Evolutionary conservation across 2,797 vertebrate species (phyloP), one percentile per base, ranked within the genome.

Genomic region (Cirrhinus mrigala): DNA sequence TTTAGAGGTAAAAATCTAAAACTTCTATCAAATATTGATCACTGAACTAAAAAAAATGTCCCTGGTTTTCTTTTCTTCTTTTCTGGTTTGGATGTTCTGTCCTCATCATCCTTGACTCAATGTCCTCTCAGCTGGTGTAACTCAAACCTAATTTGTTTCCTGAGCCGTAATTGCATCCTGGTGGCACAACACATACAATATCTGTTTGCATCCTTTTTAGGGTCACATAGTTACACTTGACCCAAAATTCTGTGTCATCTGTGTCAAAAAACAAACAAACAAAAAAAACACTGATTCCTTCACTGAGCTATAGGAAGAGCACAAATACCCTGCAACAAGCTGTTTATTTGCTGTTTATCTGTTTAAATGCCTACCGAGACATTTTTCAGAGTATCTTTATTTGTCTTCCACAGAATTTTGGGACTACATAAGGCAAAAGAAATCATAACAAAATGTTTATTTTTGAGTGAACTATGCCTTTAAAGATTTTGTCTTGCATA

Each of bases 161-260:
- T 60, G 18, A 79, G 64, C 69, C 58, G 75, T 75, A 83, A 87
- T 68, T 83, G 85, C 81, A 87, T 87, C 81, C 75, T 68, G 62
- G 20, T 52, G 29, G 48, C 69, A 82, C 66, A 54, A 79, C 60
- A 46, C 44, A 62, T 12, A 62, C 46, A 66, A 52, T 82, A 40
- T 66, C 58, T 66, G 70, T 74, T 66, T 24, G 76, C 71, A 52
- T 64, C 22, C 58, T 50, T 68, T 64, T 33, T 27, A 62, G 75
- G 68, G 52, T 24, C 33, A 56, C 8, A 1, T 10, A 14, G 37
- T 85, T 60, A 60, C 75, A 22, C 44, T 20, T 82, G 64, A 77
- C 40, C 44, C 16, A 58, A 44, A 54, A 83, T 56, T 12, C 46
- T 52, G 54, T 24, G 33, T 60, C 44, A 60, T 68, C 79, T 37